Evolutionary conservation across 2,888 invertebrate species (phyloP), one percentile per base, ranked within the genome.

Genomic region (Nephrotoma flavescens): DNA sequence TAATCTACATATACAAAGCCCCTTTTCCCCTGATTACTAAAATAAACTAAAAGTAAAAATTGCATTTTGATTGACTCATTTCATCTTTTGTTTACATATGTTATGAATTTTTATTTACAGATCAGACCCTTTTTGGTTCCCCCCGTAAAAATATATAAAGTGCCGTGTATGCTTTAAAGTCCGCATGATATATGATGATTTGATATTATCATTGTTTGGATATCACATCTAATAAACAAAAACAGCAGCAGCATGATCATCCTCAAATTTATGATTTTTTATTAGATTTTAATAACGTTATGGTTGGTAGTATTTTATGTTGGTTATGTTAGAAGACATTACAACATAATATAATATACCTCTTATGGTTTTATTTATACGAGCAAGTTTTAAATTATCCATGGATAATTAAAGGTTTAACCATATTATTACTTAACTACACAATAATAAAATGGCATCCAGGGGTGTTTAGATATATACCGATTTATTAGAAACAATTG

Each of bases 31-130:
- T 85, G 44, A 85, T n/a, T 85, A 4, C 7, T 3, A 85, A 15
- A 85, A 15, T 57, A 15, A 31, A 31, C 7, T 31, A 71, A 71
- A 71, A 31, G 3, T 19, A 71, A 71, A 71, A 88, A 89, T 89
- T 88, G 89, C 88, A 88, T 88, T 89, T 89, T 89, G 89, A 89
- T 89, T 89, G 89, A 89, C 89, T 89, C 89, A 89, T 89, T 89
- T 88, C 71, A 71, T 71, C 88, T 86, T 57, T 85, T 88, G 88
- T 88, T 88, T 88, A 88, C 88, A 88, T 88, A 88, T 88, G 88
- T 88, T 88, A 87, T 87, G 87, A 88, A 88, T 87, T 86, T 85
- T 86, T 57, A 71, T 71, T 71, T 71, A 71, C 71, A 31, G 71
- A 71, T 71, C 71, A 71, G 71, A 71, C 71, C 71, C 71, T 71